phyloP scores from a whole-genome alignment of 2,113 vertebrate genomes.

The Scartelaos histophorus region DNA sequence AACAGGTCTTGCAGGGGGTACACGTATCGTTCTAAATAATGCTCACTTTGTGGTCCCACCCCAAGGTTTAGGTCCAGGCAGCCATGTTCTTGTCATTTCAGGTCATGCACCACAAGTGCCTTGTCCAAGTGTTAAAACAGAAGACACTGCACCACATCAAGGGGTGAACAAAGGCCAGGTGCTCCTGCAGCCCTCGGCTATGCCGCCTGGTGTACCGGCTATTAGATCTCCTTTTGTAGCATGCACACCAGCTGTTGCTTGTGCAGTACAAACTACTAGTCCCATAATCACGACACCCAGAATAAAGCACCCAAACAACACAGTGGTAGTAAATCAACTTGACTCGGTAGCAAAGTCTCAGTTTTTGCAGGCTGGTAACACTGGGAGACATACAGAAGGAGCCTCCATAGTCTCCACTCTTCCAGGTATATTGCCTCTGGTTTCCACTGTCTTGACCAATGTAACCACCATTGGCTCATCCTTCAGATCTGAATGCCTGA shows the following conservation, averaged over 20 bases:
- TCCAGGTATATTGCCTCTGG: constrained; percentile 26
- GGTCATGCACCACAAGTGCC: constrained; percentile 70
- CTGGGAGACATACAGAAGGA: constrained; percentile 28
- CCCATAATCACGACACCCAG: constrained; percentile 35
- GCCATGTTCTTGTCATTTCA: constrained; percentile 89
- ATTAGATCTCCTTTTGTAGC: constrained; percentile 48
- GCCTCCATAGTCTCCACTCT: constrained; percentile 35
- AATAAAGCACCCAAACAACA: constrained; percentile 19
- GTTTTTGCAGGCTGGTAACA: constrained; percentile 17
- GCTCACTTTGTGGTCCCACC: constrained; percentile 90
- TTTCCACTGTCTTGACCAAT: constrained; percentile 35
- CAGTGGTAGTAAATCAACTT: constrained; percentile 41
- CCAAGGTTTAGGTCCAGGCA: constrained; percentile 91
- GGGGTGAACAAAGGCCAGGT: constrained; percentile 31
- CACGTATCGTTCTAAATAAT: constrained; percentile 93
- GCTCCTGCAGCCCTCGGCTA: constrained; percentile 38
- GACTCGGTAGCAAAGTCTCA: constrained; percentile 42
- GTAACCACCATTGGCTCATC: neutral
- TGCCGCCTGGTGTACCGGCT: constrained; percentile 40
- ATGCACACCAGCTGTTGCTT: constrained; percentile 37
- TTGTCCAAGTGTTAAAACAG: constrained; percentile 35
- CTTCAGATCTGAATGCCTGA: too few species aligned
- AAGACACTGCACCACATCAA: constrained; percentile 32
- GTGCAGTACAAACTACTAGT: constrained; percentile 32
- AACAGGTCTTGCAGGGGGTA: constrained; percentile 88